Evolutionary conservation across 2,888 invertebrate genomes (phyloP).

Genomic region (Melanostoma scalare): DNA sequence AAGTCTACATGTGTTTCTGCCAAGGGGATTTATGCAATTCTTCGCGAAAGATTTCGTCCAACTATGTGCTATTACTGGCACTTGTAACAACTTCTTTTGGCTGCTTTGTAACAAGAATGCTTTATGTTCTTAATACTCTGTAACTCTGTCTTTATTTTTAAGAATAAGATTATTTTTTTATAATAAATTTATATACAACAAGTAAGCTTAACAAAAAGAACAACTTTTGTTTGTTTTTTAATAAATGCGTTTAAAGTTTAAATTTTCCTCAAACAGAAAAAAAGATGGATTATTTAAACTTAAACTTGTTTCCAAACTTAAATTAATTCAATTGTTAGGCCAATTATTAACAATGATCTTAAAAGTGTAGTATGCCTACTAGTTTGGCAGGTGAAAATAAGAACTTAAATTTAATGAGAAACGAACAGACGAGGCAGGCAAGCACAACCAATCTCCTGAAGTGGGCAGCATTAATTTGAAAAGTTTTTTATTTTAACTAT

Average conservation of each 20-base stretch:
- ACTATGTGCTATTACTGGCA: slow-evolving; percentile 16
- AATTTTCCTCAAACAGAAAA: neutral
- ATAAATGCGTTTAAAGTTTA: slow-evolving; percentile 9
- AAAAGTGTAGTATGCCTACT: too few species aligned
- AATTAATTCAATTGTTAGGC: neutral
- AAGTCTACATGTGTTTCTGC: slow-evolving; percentile 95
- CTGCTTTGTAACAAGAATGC: slow-evolving; percentile 44
- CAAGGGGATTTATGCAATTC: slow-evolving; percentile 93
- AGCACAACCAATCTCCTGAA: slow-evolving; percentile 33
- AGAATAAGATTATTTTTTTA: neutral
- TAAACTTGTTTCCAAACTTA: neutral
- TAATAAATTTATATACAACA: slow-evolving; percentile 25
- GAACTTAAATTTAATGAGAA: neutral
- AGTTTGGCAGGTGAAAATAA: neutral
- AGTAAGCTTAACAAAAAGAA: neutral
- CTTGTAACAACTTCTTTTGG: slow-evolving; percentile 29
- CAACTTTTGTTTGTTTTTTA: neutral
- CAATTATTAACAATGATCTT: too few species aligned
- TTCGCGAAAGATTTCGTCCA: slow-evolving; percentile 34
- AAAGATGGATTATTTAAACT: neutral
- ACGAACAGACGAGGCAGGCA: neutral
- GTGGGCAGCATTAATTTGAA: slow-evolving; percentile 3
- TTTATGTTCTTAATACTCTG: slow-evolving; percentile 20
- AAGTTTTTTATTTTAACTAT: slow-evolving; percentile 47
- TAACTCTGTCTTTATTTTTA: slow-evolving; percentile 31